Conservation (phyloP, 2,888 invertebrate genomes). For the Drosophila helvetica region DNA sequence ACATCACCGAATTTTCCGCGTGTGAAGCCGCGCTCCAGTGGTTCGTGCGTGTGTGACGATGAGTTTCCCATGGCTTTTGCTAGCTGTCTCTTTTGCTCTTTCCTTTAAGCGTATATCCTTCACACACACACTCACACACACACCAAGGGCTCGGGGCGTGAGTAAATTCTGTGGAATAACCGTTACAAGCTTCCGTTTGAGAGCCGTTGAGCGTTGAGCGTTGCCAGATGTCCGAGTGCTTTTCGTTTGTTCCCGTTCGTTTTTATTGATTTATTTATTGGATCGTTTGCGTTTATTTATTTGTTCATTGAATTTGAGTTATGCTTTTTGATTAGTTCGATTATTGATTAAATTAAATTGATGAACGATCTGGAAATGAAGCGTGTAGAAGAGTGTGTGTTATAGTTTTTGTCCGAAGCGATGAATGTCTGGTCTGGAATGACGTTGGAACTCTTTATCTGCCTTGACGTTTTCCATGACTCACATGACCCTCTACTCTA, state of each 20-base stretch:
- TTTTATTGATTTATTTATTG: conserved; percentile 75
- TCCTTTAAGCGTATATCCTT: conserved; percentile 22
- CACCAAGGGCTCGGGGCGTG: conserved; percentile 51
- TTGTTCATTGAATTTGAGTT: conserved; percentile 79
- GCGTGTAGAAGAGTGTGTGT: conserved; percentile 38
- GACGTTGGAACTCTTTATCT: conserved; percentile 23
- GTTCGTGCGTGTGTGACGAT: conserved; percentile 92
- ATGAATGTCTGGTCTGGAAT: neutral
- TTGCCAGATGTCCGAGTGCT: conserved; percentile 60
- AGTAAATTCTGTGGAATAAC: conserved; percentile 69
- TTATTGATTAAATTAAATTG: conserved; percentile 70
- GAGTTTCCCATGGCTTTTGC: conserved; percentile 89
- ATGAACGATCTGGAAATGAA: conserved; percentile 60
- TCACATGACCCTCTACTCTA: conserved; percentile 31
- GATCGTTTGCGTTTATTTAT: conserved; percentile 66
- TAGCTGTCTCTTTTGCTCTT: conserved; percentile 17
- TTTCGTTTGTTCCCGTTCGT: conserved; percentile 11
- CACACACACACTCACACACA: conserved; percentile 1
- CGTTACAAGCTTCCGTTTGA: conserved; percentile 61
- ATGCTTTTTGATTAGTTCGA: conserved; percentile 45
- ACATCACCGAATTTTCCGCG: conserved; percentile 84
- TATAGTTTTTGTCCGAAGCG: conserved; percentile 30
- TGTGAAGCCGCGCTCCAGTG: conserved; percentile 88
- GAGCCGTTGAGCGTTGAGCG: too few relatives aligned
- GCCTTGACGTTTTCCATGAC: conserved; percentile 66